Conservation (phyloP, 2,797 vertebrate genomes). For the Sciurus vulgaris region DNA sequence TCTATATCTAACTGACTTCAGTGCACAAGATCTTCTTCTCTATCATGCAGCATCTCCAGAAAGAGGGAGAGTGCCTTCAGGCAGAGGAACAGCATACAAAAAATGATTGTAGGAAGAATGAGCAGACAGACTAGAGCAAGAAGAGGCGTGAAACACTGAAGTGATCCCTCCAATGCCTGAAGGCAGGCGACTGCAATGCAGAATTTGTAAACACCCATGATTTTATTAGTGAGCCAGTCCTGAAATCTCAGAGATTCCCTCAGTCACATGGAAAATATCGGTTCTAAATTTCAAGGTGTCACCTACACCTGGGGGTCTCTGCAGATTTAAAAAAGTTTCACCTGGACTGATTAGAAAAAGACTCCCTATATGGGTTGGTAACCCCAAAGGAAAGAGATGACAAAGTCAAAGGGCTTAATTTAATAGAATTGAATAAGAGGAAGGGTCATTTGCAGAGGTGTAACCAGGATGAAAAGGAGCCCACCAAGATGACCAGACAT, state of each 20-base stretch:
- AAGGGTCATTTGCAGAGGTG: neutral
- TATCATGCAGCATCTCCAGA: neutral
- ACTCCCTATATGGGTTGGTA: neutral
- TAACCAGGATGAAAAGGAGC: neutral
- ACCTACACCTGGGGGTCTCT: neutral
- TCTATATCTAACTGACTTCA: neutral
- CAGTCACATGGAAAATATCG: neutral
- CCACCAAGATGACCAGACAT: neutral
- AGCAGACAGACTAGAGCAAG: neutral
- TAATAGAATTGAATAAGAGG: neutral
- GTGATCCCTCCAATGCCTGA: neutral
- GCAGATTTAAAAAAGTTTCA: neutral
- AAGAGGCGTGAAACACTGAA: neutral
- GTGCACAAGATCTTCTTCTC: neutral
- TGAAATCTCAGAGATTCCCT: neutral
- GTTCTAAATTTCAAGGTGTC: conserved; percentile 8
- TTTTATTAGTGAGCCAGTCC: neutral
- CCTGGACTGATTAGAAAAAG: neutral
- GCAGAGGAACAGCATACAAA: neutral
- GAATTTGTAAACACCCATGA: neutral
- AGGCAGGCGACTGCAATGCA: neutral
- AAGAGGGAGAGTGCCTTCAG: neutral
- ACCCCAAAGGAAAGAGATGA: conserved; percentile 13
- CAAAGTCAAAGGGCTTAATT: neutral
- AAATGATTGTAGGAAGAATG: neutral